Evolutionary conservation across 2,113 vertebrate species (phyloP).

Genomic region (Ictidomys tridecemlineatus): DNA sequence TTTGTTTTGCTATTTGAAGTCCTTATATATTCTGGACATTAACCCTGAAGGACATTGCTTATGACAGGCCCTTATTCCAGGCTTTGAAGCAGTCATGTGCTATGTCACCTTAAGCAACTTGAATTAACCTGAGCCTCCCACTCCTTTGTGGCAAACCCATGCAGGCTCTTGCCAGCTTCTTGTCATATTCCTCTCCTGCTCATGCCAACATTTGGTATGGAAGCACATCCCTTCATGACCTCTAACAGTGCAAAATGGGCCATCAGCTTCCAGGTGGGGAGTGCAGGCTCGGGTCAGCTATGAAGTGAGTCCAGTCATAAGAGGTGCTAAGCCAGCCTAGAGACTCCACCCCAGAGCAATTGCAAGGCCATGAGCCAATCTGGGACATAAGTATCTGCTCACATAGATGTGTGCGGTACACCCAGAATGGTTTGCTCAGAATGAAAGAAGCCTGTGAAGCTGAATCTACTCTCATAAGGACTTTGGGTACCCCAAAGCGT

Average conservation of each 20-base stretch:
- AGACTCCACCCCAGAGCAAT: not conserved
- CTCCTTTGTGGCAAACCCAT: not conserved
- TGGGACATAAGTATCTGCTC: not conserved
- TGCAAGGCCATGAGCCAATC: not conserved
- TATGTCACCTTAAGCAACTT: not conserved
- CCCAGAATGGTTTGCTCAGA: not conserved
- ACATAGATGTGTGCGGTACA: not conserved
- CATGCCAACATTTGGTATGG: not conserved
- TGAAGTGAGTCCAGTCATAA: not conserved
- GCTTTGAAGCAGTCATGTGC: not conserved
- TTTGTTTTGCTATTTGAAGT: not conserved
- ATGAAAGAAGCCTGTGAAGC: not conserved
- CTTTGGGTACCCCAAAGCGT: not conserved
- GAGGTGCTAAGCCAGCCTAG: not conserved
- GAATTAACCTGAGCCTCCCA: not conserved
- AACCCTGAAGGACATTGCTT: not conserved
- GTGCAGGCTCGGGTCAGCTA: not conserved
- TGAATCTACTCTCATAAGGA: not conserved
- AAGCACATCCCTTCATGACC: not conserved
- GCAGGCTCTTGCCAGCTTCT: not conserved
- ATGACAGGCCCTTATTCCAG: not conserved
- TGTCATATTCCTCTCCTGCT: not conserved
- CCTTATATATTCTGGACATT: not conserved
- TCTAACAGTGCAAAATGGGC: not conserved
- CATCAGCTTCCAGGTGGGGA: not conserved